Evolutionary conservation across 2,888 invertebrate genomes (phyloP), one percentile per base, ranked within the genome.

Genomic region (Erannis defoliaria): DNA sequence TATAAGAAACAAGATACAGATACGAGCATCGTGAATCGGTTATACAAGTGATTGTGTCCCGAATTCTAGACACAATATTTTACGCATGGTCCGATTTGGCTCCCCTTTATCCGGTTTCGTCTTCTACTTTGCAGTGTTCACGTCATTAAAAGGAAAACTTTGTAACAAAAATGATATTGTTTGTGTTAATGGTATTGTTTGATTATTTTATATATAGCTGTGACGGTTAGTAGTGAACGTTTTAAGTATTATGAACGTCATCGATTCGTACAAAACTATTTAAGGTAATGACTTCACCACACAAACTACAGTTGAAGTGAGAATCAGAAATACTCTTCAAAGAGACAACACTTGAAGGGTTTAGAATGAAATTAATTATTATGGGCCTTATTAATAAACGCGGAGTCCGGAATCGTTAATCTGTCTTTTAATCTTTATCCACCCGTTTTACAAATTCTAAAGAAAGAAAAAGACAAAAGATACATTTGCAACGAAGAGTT

Each of bases 21-120:
- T 60, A 65, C 38, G 23, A 50, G 55, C 35, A 29, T 12, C 18
- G 42, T 50, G 50, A 48, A 59, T 42, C 49, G 12, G 12, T 29
- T 16, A 55, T 31, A 50, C 63, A 57, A 66, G 58, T 68, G 64
- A 64, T 65, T 64, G 68, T 72, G 59, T 71, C 71, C 62, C n/a
- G n/a, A n/a, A n/a, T n/a, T n/a, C n/a, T n/a, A 56, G 59, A 76
- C 68, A 55, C 60, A 54, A 72, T 70, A 70, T 74, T 77, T 70
- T 59, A 73, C 62, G 69, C 73, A 62, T 70, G 62, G 55, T 60
- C 61, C 50, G 64, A 61, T 70, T 61, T 66, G 64, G 67, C 54
- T 67, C 53, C 67, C 4, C 50, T 62, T 66, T 57, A 31, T 38
- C 46, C 38, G 42, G 46, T 50, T 14, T 51, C 16, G 8, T 12